Conservation (phyloP, 2,888 invertebrate genomes). For the Stenolophus ochropezus region DNA sequence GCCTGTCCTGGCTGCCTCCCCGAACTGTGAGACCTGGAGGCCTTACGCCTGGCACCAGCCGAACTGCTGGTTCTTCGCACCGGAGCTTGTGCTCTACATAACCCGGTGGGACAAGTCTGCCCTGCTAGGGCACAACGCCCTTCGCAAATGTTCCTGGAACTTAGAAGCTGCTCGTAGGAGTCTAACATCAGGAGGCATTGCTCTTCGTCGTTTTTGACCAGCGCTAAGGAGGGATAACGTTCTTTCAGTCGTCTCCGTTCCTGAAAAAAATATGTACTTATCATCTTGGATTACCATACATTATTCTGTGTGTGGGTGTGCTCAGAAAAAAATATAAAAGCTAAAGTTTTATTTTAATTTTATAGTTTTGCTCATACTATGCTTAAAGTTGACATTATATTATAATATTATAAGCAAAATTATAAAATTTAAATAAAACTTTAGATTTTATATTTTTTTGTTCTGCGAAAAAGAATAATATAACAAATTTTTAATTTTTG, state of each 20-base stretch:
- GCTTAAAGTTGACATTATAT: too few species aligned
- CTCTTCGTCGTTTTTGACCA: constrained; percentile 82
- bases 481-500: too few species aligned
- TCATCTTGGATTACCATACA: too few species aligned
- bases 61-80: constrained; percentile 28
- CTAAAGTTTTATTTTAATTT: too few species aligned
- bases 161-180: constrained; percentile 88
- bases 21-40: constrained; percentile 49
- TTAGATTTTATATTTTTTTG: too few species aligned
- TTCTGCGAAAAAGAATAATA: too few species aligned
- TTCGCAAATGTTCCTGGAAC: constrained; percentile 88
- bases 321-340: too few species aligned
- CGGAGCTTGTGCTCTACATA: constrained; percentile 73
- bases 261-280: constrained; percentile 74
- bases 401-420: too few species aligned
- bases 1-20: constrained; percentile 57
- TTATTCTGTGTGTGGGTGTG: too few species aligned
- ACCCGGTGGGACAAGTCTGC: constrained; percentile 89
- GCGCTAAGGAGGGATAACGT: constrained; percentile 86
- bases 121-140: constrained; percentile 87
- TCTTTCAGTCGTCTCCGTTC: constrained; percentile 89
- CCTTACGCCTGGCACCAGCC: background rate
- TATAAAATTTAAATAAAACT: too few species aligned
- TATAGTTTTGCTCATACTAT: too few species aligned
- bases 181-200: constrained; percentile 87